Base-by-base conservation (phyloP, 2,888 invertebrate genomes). In the Eledona agricola region DNA sequence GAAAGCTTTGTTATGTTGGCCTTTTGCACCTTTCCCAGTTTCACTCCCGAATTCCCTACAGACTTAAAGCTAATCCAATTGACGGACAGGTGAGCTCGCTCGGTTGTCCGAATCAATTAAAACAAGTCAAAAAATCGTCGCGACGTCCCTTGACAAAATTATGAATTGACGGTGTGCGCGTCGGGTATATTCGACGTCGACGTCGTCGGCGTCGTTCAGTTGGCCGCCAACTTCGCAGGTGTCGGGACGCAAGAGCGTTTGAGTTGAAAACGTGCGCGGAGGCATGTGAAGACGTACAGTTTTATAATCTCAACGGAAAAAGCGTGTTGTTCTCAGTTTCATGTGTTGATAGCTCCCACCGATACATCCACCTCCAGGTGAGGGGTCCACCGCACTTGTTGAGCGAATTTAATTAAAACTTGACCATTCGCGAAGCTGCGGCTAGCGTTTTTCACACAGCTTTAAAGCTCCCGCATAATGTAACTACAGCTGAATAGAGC, bases 221-320 rank as follows among this genome's bases (percentile, higher is more conserved):
- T 70, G 67, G 65, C 70, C 72, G 73, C 69, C 69, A 70, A 70
- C 73, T 66, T 64, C 69, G 57, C 62, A 62, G 69, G 67, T 64
- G 70, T 68, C 69, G 72, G 69, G 72, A 72, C 72, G 71, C 63
- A 58, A n/a, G n/a, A 43, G 16, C 38, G 22, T 50, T 25, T 55
- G 38, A 35, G 11, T 32, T 9, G 38, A 55, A n/a, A 50, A 52
- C 51, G 49, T 57, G 58, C 59, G 60, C 62, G 60, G 42, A 57
- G 25, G 51, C 54, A 57, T 57, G 54, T 57, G 57, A 50, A 43
- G 35, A 40, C 22, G 29, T 34, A 15, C 16, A 7, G 9, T 19
- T 19, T 19, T 19, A 5, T n/a, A 19, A n/a, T n/a, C n/a, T n/a
- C n/a, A n/a, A 7, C 3, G 4, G n/a, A 2, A 16, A 32, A 3